These are phyloP conservation scores for Salticus scenicus DNA, from an alignment of 2,888 invertebrate genomes.

Conservation along the genomic window DNA sequence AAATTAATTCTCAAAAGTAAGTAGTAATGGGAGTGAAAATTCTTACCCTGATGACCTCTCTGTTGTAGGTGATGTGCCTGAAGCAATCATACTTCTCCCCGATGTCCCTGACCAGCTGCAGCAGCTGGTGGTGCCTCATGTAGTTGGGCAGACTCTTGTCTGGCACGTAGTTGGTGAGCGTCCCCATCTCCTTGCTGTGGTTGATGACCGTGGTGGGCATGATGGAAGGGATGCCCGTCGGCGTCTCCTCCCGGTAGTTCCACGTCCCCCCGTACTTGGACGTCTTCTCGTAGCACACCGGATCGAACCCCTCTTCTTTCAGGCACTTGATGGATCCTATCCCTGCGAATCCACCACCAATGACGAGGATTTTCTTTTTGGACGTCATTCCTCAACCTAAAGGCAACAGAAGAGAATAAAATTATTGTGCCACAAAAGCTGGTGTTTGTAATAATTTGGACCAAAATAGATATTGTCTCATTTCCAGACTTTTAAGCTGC, in stretches of 20 bases:
- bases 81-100: conserved; percentile 42
- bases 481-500: too few relatives aligned
- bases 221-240: conserved; percentile 73
- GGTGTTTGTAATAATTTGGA: too few relatives aligned
- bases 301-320: conserved; percentile 74
- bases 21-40: too few relatives aligned
- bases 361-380: conserved; percentile 71
- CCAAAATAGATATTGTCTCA: too few relatives aligned
- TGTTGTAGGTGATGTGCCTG: conserved; percentile 45
- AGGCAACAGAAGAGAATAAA: too few relatives aligned
- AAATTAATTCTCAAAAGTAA: too few relatives aligned
- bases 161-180: conserved; percentile 37
- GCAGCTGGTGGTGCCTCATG: conserved; percentile 44
- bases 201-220: conserved; percentile 76
- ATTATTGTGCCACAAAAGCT: too few relatives aligned
- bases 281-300: conserved; percentile 75
- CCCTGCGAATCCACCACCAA: conserved; percentile 76
- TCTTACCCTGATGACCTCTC: conserved; percentile 46
- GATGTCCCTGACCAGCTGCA: conserved; percentile 24
- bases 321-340: conserved; percentile 75
- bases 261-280: conserved; percentile 75
- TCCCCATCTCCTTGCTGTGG: conserved; percentile 75
- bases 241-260: conserved; percentile 72
- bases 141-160: conserved; percentile 50
- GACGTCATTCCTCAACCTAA: conserved; percentile 29